Evolutionary conservation across 2,888 invertebrate genomes (phyloP), one percentile per base, ranked within the genome.

Genomic region (Nebria brevicollis): DNA sequence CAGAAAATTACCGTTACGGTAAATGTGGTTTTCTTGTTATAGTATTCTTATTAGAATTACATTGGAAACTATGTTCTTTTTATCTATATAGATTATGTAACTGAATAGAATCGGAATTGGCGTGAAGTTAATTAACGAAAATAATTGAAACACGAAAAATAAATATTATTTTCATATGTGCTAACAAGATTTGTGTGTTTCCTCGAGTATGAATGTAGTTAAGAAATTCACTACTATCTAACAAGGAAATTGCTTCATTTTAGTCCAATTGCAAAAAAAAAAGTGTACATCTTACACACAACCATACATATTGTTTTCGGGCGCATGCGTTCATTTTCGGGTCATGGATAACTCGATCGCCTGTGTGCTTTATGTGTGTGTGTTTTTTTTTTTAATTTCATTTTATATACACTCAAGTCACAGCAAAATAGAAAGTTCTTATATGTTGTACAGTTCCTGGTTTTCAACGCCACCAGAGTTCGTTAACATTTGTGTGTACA

Each of bases 371-470:
- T 54, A 54, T 54, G 54, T 54, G 34, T 34, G 20, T 20, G 20
- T 34, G 34, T 34, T 34, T 34, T 34, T 54, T 54, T 54, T 54
- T 54, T 7, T 1, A 20, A 20, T 54, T 54, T 54, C 13, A 2
- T 54, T 54, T 3, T 11, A 54, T 54, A 54, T 54, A 54, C 7
- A 54, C 54, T 34, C 34, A 34, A 54, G 54, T 13, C 54, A 54
- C 54, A 54, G 54, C 54, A 54, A 54, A 54, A 54, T 54, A 54
- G 54, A 54, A 54, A 54, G 54, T 54, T 54, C 54, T 54, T 54
- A 54, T 54, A 54, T 54, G 54, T 13, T 54, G 7, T 54, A 54
- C 54, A 54, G 54, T 54, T 54, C 54, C 54, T 54, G 54, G 11
- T 54, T 54, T 54, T 54, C 2, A 54, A 54, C 2, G 34, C 34